These are phyloP conservation scores for Acanthochromis polyacanthus DNA, from an alignment of 2,113 vertebrate species.

Conservation along the genomic window DNA sequence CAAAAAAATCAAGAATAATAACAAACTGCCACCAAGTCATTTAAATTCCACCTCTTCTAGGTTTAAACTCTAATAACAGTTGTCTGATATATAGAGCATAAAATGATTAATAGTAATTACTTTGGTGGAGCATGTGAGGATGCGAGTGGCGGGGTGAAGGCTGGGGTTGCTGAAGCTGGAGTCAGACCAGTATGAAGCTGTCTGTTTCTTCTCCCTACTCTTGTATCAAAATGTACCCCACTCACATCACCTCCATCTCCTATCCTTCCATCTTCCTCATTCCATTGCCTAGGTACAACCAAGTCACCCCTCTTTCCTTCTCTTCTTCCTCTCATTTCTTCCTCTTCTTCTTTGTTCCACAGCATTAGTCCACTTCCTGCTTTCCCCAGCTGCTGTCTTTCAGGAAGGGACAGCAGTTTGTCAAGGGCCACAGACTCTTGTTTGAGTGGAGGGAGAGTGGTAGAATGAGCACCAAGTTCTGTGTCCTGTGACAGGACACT, in stretches of 20 bases:
- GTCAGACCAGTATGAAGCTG: background rate
- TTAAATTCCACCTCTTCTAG: too few relatives aligned
- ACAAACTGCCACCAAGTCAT: too few relatives aligned
- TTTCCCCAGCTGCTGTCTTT: constrained; percentile 68
- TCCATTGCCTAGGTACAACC: background rate
- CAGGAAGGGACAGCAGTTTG: constrained; percentile 83
- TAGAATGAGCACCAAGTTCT: constrained; percentile 74
- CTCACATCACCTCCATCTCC: background rate
- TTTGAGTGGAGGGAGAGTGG: constrained; percentile 82
- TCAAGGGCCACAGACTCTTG: constrained; percentile 87
- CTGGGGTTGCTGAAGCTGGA: constrained; percentile 34
- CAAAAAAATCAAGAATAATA: too few relatives aligned
- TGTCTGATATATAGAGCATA: too few relatives aligned
- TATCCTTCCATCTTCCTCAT: constrained; percentile 10
- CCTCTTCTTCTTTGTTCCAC: constrained; percentile 72
- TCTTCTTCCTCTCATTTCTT: constrained; percentile 11
- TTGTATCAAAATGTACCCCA: constrained; percentile 2
- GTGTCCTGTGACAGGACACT: constrained; percentile 75
- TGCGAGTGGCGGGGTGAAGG: background rate
- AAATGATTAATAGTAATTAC: background rate
- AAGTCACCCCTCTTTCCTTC: background rate
- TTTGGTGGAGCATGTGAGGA: constrained; percentile 58
- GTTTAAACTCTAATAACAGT: too few relatives aligned
- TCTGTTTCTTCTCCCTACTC: background rate
- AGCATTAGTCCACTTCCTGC: constrained; percentile 35